A percentile compares a stretch with the other conserved stretches of the same genome.
These are phyloP conservation scores for Chamaea fasciata DNA, from an alignment of 2,113 vertebrate genomes.

Conservation along the genomic window DNA sequence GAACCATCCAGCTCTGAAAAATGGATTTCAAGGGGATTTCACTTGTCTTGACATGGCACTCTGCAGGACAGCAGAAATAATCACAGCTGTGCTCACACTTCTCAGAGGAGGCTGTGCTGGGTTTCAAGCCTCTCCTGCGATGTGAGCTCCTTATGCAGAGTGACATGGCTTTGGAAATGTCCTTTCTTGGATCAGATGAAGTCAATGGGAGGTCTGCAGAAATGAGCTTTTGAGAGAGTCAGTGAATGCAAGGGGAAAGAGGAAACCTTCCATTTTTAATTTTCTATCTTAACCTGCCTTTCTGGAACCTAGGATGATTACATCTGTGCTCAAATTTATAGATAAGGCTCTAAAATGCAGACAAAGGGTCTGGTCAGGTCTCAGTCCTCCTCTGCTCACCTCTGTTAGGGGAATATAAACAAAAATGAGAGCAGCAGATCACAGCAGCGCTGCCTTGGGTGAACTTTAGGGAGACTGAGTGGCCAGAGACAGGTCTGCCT, in stretches of 20 bases:
- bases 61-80: not conserved
- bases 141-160: not conserved
- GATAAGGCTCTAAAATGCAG: not conserved
- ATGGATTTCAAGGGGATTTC: not conserved
- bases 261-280: not conserved
- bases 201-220: not conserved
- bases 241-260: not conserved
- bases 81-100: not conserved
- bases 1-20: not conserved
- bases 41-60: not conserved
- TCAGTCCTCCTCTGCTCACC: not conserved
- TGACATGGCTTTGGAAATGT: not conserved
- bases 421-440: fast-evolving
- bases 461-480: not conserved
- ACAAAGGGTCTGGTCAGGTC: not conserved
- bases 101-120: not conserved
- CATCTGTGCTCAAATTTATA: not conserved
- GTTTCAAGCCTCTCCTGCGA: not conserved
- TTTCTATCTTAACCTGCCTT: not conserved
- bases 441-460: not conserved
- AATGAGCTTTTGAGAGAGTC: not conserved
- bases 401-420: not conserved
- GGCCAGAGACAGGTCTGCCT: not conserved
- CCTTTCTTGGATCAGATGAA: not conserved
- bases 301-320: not conserved